Evolutionary conservation across 2,113 vertebrate genomes (phyloP).

Genomic region (Onychorhynchus coronatus): DNA sequence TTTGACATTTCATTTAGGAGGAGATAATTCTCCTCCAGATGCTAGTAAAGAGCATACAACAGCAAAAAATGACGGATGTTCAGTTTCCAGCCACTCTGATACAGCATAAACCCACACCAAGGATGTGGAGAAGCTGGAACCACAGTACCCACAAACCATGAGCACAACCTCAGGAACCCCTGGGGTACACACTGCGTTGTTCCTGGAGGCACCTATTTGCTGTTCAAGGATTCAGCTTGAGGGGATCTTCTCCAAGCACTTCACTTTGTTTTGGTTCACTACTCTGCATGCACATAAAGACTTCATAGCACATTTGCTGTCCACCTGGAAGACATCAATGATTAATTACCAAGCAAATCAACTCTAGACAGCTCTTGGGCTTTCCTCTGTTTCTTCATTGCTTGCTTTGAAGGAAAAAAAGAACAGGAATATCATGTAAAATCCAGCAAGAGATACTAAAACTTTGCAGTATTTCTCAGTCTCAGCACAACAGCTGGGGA

Average conservation of each 20-base stretch:
- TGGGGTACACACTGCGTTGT: not conserved
- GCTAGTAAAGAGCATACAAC: not conserved
- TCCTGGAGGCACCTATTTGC: not conserved
- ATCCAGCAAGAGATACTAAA: not conserved
- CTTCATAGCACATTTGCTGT: not conserved
- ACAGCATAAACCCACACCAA: not conserved
- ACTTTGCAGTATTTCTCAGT: not conserved
- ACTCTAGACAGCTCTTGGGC: not conserved
- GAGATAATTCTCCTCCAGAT: not conserved
- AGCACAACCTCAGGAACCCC: not conserved
- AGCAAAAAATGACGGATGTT: not conserved
- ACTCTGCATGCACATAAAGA: not conserved
- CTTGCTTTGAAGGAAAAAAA: not conserved
- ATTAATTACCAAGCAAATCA: not conserved
- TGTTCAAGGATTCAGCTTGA: not conserved
- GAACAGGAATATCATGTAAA: not conserved
- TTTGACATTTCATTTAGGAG: not conserved
- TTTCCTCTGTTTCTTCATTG: not conserved
- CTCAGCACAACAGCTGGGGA: not conserved
- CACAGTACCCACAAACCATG: not conserved
- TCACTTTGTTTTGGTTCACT: not conserved
- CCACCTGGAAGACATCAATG: slow-evolving; percentile 5
- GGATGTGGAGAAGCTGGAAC: not conserved
- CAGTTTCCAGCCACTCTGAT: not conserved
- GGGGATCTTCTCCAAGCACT: not conserved